These are phyloP conservation scores for Sminthurinus signatus DNA, from an alignment of 1,140 invertebrate genomes.

Conservation along the genomic window DNA sequence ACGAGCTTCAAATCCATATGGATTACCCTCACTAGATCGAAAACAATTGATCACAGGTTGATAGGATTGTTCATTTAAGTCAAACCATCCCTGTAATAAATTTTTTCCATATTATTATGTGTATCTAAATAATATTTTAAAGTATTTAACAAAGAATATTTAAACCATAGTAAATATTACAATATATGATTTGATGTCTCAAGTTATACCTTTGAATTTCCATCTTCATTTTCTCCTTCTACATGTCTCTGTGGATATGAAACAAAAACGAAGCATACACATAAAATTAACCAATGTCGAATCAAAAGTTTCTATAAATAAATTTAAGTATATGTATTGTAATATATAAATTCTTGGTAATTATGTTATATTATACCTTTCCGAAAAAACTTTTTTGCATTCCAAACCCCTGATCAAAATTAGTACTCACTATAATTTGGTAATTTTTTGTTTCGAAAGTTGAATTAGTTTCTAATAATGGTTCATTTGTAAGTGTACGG, in stretches of 20 bases:
- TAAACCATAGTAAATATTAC: no score
- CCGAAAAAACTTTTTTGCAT: constrained; percentile 12
- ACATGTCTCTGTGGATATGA: not conserved
- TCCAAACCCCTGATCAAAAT: constrained; percentile 33
- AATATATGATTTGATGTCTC: no score
- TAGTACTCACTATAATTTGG: constrained; percentile 21
- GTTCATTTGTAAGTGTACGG: constrained; percentile 3
- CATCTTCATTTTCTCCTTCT: not conserved
- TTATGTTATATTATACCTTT: constrained; percentile 13
- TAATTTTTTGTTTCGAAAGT: constrained; percentile 11
- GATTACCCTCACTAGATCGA: not conserved
- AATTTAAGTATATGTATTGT: not conserved
- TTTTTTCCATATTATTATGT: no score
- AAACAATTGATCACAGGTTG: constrained; percentile 48
- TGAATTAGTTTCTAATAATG: not conserved
- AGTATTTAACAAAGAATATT: no score
- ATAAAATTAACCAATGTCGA: not conserved
- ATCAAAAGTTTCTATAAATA: not conserved
- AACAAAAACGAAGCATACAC: not conserved
- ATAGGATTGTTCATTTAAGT: constrained; percentile 50
- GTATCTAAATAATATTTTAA: no score
- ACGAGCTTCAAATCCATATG: not conserved
- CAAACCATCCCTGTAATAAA: constrained; percentile 50
- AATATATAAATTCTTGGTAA: not conserved
- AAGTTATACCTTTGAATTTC: no score